Base-by-base conservation (phyloP, 2,888 invertebrate genomes). In the Lordiphosa andalusiaca region DNA sequence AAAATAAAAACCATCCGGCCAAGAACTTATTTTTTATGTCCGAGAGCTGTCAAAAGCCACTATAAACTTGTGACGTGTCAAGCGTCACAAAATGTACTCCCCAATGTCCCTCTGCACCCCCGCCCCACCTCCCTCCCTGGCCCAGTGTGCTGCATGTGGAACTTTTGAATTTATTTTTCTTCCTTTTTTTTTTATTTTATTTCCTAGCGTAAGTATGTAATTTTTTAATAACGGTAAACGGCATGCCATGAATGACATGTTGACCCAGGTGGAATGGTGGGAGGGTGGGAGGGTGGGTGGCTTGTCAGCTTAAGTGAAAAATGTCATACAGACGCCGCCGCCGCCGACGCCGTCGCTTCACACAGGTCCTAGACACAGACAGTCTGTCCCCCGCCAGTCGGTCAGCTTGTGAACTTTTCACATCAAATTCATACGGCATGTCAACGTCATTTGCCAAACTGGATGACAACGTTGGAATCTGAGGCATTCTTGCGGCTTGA, bases 31-130 rank as follows among this genome's bases (percentile, higher is more conserved):
- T 61, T 50, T 33, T 53, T 36, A 80, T 86, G 87, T 85, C 84
- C 86, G 70, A 74, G 38, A 65, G 73, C 84, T 88, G 87, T 88
- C 87, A 88, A 80, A 88, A 86, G 87, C 86, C 88, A 88, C 88
- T 84, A 86, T 78, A 86, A 87, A 88, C 84, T 88, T 87, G 82
- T 87, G 85, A 86, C 77, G 78, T 82, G 77, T 85, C 77, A 76
- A 76, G 71, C 73, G 71, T 77, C 71, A 70, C 68, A 73, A 71
- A 30, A 30, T 30, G 30, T 70, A 74, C 68, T 81, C 66, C 82
- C 74, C 71, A 77, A 67, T 59, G 71, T 47, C 39, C 36, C 56
- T 21, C 48, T 16, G 6, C 38, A n/a, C n/a, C n/a, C n/a, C n/a
- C n/a, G n/a, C n/a, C n/a, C n/a, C n/a, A n/a, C n/a, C n/a, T 23